A percentile compares a stretch with the other conserved stretches of the same genome.
Conservation (phyloP, 2,113 vertebrate species). For the Hippoglossus stenolepis region DNA sequence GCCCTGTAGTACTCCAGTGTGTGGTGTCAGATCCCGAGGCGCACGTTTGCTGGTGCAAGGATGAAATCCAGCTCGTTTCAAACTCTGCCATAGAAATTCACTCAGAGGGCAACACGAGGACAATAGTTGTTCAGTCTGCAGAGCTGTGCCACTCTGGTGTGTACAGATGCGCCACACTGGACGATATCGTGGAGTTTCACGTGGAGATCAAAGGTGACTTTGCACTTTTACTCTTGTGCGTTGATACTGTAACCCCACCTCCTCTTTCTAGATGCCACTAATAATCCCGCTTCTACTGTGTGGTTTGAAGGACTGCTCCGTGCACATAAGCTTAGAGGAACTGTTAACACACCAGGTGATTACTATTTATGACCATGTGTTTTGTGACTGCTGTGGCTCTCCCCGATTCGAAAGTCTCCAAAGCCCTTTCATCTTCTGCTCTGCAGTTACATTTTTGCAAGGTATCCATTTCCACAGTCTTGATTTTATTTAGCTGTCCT, state of each 20-base stretch:
- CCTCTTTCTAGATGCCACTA: conserved; percentile 74
- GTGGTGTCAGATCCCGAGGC: conserved; percentile 79
- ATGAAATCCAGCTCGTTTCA: conserved; percentile 72
- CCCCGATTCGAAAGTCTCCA: conserved; percentile 50
- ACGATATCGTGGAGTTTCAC: conserved; percentile 83
- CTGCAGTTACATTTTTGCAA: conserved; percentile 57
- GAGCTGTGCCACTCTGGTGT: conserved; percentile 80
- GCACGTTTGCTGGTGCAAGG: conserved; percentile 82
- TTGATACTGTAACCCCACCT: conserved; percentile 61
- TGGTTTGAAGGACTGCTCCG: conserved; percentile 56
- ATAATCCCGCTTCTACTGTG: conserved; percentile 68
- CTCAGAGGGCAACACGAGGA: conserved; percentile 78
- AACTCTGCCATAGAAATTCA: conserved; percentile 75
- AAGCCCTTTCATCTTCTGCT: conserved; percentile 51
- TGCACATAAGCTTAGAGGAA: conserved; percentile 45
- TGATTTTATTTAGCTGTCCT: conserved; percentile 75
- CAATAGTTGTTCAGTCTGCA: conserved; percentile 78
- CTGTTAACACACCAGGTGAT: conserved; percentile 34
- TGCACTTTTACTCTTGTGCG: conserved; percentile 66
- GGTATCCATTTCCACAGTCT: conserved; percentile 60
- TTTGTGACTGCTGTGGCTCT: conserved; percentile 43
- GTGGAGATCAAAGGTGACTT: conserved; percentile 86
- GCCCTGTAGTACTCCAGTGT: conserved; percentile 79
- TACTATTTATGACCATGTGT: conserved; percentile 39
- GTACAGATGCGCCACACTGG: conserved; percentile 82